Conservation (phyloP, 2,113 vertebrate genomes). For the Carassius gibelio region DNA sequence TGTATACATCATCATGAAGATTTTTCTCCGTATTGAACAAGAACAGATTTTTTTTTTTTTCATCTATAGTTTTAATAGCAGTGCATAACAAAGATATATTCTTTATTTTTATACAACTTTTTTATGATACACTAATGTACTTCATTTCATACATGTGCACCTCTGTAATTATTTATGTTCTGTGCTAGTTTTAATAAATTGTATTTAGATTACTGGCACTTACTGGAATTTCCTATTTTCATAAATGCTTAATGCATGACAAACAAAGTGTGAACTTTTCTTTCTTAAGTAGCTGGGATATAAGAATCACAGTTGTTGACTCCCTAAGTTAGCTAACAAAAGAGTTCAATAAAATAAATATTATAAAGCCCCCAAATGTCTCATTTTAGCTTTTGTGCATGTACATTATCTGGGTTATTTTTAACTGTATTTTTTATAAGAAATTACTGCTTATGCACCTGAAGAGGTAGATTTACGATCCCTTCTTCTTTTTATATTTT, state of each 20-base stretch:
- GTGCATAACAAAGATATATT: constrained; percentile 72
- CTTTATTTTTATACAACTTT: constrained; percentile 68
- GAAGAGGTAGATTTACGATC: neutral
- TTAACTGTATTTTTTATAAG: neutral
- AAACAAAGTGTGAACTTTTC: neutral
- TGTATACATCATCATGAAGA: constrained; percentile 82
- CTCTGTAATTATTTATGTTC: constrained; percentile 70
- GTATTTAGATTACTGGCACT: neutral
- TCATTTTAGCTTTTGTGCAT: neutral
- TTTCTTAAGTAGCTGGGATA: neutral
- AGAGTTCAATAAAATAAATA: neutral
- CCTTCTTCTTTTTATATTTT: too few relatives aligned
- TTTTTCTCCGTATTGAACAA: constrained; percentile 51
- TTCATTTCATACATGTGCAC: constrained; percentile 64
- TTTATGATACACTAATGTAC: constrained; percentile 68
- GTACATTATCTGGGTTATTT: neutral
- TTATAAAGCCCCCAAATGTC: neutral
- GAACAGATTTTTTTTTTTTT: constrained; percentile 43
- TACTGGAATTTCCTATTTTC: neutral
- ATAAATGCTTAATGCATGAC: neutral
- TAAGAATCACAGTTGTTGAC: neutral
- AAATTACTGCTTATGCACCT: neutral
- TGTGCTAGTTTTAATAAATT: constrained; percentile 48
- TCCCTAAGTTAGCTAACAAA: neutral
- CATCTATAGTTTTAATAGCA: constrained; percentile 57